Evolutionary conservation across 2,888 invertebrate genomes (phyloP).

Genomic region (Pilophorus perplexus): DNA sequence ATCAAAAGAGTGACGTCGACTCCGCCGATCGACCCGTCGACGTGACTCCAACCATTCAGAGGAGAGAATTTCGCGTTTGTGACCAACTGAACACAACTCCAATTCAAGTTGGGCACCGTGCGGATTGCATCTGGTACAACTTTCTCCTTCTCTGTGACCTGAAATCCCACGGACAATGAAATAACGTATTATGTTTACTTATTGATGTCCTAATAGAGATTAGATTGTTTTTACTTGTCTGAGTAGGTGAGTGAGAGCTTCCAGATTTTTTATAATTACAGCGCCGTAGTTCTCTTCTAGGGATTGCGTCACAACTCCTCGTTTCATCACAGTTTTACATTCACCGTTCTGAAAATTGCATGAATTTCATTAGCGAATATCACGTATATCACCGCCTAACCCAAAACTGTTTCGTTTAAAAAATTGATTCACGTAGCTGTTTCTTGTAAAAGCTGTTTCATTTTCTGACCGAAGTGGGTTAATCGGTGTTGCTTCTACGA

Average conservation of each 20-base stretch:
- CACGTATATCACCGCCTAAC: too few species aligned
- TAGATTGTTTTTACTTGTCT: too few species aligned
- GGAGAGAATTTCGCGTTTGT: constrained; percentile 33
- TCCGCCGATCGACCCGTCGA: constrained; percentile 44
- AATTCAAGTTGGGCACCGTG: constrained; percentile 27
- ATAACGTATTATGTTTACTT: too few species aligned
- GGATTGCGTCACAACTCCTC: constrained; percentile 79
- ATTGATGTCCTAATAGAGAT: too few species aligned
- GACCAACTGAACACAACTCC: constrained; percentile 42
- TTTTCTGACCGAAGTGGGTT: too few species aligned
- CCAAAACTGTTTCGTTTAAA: too few species aligned
- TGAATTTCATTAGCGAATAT: too few species aligned
- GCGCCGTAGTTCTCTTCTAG: constrained; percentile 88
- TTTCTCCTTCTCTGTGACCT: constrained; percentile 43
- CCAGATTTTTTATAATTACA: constrained; percentile 84
- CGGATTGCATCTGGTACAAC: constrained; percentile 40
- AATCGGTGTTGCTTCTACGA: too few species aligned
- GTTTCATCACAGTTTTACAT: constrained; percentile 41
- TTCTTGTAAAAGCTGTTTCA: too few species aligned
- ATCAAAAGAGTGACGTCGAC: constrained; percentile 44
- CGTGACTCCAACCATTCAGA: constrained; percentile 40
- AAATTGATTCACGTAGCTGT: neutral
- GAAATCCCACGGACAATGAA: constrained; percentile 39
- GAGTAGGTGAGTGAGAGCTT: constrained; percentile 81
- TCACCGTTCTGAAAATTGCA: constrained; percentile 40